Evolutionary conservation across 2,113 vertebrate species (phyloP).

Genomic region (Sardina pilchardus): DNA sequence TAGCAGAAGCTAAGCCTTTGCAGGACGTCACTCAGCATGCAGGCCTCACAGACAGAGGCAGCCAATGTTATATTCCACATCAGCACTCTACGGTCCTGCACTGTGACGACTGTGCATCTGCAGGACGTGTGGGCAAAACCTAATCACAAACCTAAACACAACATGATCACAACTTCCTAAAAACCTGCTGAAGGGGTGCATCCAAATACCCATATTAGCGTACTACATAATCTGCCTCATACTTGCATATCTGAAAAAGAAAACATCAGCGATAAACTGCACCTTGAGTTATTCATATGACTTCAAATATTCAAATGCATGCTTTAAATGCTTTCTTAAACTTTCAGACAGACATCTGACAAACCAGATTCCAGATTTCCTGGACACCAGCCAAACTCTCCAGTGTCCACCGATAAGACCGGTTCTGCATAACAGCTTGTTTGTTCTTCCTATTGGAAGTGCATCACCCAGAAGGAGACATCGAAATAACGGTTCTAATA

Average conservation of each 20-base stretch:
- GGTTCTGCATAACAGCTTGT: neutral
- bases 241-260: too few relatives aligned
- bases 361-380: neutral
- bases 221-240: too few relatives aligned
- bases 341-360: neutral
- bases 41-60: conserved; percentile 16
- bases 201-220: too few relatives aligned
- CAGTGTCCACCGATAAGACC: neutral
- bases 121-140: too few relatives aligned
- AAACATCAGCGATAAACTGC: too few relatives aligned
- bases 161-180: too few relatives aligned
- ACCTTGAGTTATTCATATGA: too few relatives aligned
- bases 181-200: too few relatives aligned
- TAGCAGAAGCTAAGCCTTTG: conserved; percentile 22
- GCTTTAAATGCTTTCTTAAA: neutral
- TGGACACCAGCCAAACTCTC: neutral
- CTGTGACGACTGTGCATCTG: too few relatives aligned
- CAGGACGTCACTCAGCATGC: conserved; percentile 34
- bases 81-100: neutral
- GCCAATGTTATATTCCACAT: neutral
- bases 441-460: neutral
- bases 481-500: neutral
- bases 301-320: neutral
- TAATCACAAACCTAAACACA: too few relatives aligned
- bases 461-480: neutral